Percentiles rank a stretch among this genome's conserved stretches.
These are phyloP conservation scores for Rosalia funebris DNA, from an alignment of 2,888 invertebrate species.

Conservation along the genomic window DNA sequence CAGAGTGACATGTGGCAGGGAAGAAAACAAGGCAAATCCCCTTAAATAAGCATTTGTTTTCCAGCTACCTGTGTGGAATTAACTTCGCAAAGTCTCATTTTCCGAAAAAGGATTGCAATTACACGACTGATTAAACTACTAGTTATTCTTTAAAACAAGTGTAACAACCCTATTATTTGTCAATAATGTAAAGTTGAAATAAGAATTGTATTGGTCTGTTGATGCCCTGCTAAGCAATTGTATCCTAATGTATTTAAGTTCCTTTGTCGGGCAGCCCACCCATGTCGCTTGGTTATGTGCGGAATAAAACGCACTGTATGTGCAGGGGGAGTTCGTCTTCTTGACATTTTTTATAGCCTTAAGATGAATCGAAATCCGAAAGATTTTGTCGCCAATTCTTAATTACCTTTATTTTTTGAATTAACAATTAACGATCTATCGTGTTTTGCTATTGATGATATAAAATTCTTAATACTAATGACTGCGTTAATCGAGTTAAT, in stretches of 20 bases:
- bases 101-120: constrained; percentile 54
- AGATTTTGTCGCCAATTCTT: too few relatives aligned
- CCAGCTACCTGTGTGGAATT: constrained; percentile 48
- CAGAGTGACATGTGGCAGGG: too few relatives aligned
- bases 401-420: too few relatives aligned
- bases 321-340: constrained; percentile 17
- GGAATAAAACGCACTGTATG: constrained; percentile 36
- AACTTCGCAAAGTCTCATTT: constrained; percentile 42
- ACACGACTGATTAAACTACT: constrained; percentile 56
- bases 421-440: too few relatives aligned
- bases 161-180: constrained; percentile 57
- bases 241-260: constrained; percentile 61
- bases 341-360: constrained; percentile 34
- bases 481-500: not conserved
- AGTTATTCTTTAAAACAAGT: constrained; percentile 58
- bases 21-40: constrained; percentile 32
- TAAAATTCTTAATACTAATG: not conserved
- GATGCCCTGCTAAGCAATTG: constrained; percentile 59
- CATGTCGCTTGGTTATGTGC: constrained; percentile 47
- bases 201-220: constrained; percentile 45
- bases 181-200: constrained; percentile 56
- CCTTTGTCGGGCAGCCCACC: constrained; percentile 61
- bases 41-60: constrained; percentile 44
- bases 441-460: not conserved
- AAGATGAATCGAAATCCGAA: too few relatives aligned